Evolutionary conservation across 2,113 vertebrate genomes (phyloP), one percentile per base, ranked within the genome.

Genomic region (Puntigrus tetrazona): DNA sequence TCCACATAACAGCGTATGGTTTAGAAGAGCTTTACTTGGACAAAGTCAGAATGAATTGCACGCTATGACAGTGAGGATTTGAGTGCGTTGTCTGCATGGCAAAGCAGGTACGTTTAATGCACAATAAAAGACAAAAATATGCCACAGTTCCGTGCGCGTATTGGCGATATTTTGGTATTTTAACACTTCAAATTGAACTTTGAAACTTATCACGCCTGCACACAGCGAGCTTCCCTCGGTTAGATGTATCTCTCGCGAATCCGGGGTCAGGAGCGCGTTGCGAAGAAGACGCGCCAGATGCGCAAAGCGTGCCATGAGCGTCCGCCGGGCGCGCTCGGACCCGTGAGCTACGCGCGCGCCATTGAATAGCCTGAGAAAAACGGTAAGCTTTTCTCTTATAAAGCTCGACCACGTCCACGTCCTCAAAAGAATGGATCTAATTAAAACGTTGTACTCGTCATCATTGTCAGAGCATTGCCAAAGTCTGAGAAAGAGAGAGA

Each of bases 361-460:
- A 90, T 88, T 84, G 81, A 89, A 72, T 72, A 89, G 69, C 69
- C 67, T 63, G 87, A 92, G 91, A 90, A 90, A 80, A 89, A 86
- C 34, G 89, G 93, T 92, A 85, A 93, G 88, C 94, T 92, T 70
- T 82, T 94, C 91, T 94, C 93, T 95, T 94, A 92, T 95, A 96
- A 96, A 94, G 93, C 91, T 94, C 95, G 91, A 94, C 94, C 94
- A 91, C 97, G 97, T 97, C 97, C 97, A 98, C 97, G 97, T 99
- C 97, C 96, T 96, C 97, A 98, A 95, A 96, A 97, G 97, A 97
- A 97, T 98, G 97, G 97, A 98, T 98, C 94, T 96, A 98, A 98
- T 99, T 98, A 98, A 96, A 94, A 90, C 91, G 92, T 90, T 96
- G 94, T 93, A 93, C 88, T 95, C 94, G 94, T 96, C 95, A 95